Percentiles rank a stretch among this genome's conserved stretches.
These are phyloP conservation scores for Stramonita haemastoma DNA, from an alignment of 2,888 invertebrate species.

Conservation along the genomic window DNA sequence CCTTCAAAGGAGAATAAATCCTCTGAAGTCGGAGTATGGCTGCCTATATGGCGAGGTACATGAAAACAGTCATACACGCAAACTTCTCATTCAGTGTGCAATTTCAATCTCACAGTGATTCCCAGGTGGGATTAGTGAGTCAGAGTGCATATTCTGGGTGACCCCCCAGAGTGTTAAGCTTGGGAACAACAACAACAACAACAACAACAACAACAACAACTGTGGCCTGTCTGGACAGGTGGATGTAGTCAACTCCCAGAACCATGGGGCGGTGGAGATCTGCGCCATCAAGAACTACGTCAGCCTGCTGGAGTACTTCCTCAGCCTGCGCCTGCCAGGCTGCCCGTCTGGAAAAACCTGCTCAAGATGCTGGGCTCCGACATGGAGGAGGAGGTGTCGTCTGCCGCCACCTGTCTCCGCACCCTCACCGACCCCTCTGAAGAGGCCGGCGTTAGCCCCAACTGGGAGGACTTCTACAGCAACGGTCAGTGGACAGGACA, in stretches of 20 bases:
- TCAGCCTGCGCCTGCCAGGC: conserved; percentile 61
- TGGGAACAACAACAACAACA: too few species aligned
- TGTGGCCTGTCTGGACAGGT: conserved; percentile 37
- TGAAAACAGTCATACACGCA: too few species aligned
- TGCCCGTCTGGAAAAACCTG: conserved; percentile 74
- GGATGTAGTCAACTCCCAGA: conserved; percentile 65
- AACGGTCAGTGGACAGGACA: conserved; percentile 54
- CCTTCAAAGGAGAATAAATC: too few species aligned
- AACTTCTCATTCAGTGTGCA: too few species aligned
- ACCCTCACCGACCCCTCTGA: conserved; percentile 60
- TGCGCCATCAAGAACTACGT: conserved; percentile 69
- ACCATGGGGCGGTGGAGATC: conserved; percentile 75
- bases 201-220: too few species aligned
- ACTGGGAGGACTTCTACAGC: conserved; percentile 68
- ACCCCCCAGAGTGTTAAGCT: too few species aligned
- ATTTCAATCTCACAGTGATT: too few species aligned
- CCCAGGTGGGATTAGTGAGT: too few species aligned
- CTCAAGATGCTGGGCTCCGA: conserved; percentile 69
- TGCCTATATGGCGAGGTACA: too few species aligned
- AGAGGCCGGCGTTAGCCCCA: conserved; percentile 62
- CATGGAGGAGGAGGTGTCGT: conserved; percentile 70
- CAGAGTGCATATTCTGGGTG: too few species aligned
- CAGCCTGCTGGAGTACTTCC: conserved; percentile 68
- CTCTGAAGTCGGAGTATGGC: too few species aligned
- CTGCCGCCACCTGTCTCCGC: conserved; percentile 69